A percentile compares a stretch with the other conserved stretches of the same genome.
Conservation (phyloP, 2,113 vertebrate genomes). For the Anseranas semipalmata region DNA sequence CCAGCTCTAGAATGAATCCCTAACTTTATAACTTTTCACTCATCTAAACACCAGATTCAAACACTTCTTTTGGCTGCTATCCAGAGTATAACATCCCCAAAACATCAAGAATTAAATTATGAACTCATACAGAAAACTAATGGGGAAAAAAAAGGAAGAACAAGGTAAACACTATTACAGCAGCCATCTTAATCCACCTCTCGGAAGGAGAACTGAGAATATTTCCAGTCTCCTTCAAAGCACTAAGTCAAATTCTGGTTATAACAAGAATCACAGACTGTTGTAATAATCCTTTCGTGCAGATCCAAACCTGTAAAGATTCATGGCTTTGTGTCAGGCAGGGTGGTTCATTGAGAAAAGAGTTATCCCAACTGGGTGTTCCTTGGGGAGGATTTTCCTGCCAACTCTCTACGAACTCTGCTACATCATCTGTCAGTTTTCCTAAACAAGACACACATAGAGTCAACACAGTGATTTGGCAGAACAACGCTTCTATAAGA, state of each 20-base stretch:
- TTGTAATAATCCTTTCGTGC: neutral
- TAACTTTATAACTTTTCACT: neutral
- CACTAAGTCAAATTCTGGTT: neutral
- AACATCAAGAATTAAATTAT: neutral
- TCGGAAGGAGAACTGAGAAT: neutral
- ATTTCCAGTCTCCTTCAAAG: neutral
- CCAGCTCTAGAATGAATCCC: rapidly evolving
- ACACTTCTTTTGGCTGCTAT: neutral
- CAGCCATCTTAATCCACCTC: neutral
- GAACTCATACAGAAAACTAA: neutral
- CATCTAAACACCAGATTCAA: neutral
- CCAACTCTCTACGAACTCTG: constrained; percentile 94
- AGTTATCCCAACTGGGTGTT: constrained; percentile 45
- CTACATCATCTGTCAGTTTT: constrained; percentile 86
- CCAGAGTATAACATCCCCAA: neutral
- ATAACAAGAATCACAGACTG: neutral
- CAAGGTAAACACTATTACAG: neutral
- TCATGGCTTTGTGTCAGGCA: constrained; percentile 79
- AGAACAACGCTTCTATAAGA: neutral
- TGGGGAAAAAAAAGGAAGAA: rapidly evolving
- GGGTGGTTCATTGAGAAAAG: constrained; percentile 80
- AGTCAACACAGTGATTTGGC: neutral
- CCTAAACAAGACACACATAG: constrained; percentile 72
- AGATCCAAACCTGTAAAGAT: constrained; percentile 79
- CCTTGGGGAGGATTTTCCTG: constrained; percentile 81